phyloP scores from a whole-genome alignment of 2,797 vertebrate species.

The Cuniculus paca region DNA sequence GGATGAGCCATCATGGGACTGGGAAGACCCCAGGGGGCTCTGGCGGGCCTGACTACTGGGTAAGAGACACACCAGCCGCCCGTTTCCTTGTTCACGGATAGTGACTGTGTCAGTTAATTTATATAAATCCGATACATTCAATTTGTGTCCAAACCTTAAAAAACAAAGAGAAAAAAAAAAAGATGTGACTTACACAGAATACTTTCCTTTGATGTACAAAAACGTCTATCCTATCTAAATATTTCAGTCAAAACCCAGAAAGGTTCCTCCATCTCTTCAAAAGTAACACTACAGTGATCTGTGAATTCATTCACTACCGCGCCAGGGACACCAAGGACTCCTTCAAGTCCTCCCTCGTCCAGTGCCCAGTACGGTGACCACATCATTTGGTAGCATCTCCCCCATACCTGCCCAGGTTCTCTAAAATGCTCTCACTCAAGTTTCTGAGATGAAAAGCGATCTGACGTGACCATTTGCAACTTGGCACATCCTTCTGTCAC shows the following conservation, averaged over 20 bases:
- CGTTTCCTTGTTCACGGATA: conserved; percentile 95
- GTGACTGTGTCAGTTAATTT: conserved; percentile 94
- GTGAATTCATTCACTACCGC: neutral
- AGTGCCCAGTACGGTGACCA: neutral
- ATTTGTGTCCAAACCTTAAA: conserved; percentile 95
- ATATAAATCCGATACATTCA: conserved; percentile 94
- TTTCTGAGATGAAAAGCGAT: neutral
- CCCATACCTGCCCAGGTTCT: neutral
- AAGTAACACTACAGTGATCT: neutral
- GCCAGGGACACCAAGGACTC: neutral
- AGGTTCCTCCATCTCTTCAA: neutral
- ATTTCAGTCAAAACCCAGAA: neutral
- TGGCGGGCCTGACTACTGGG: conserved; percentile 94
- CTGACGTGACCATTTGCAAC: neutral
- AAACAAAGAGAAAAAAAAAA: neutral
- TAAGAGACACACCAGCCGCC: conserved; percentile 95
- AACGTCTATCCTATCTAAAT: neutral
- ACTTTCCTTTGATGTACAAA: neutral
- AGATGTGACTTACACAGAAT: neutral
- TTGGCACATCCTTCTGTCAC: neutral
- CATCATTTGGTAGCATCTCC: neutral
- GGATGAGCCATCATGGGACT: conserved; percentile 95
- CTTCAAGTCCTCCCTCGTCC: neutral
- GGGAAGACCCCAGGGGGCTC: conserved; percentile 96
- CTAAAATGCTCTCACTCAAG: neutral